Base-by-base conservation (phyloP, 2,888 invertebrate genomes). In the Adelphocoris suturalis region DNA sequence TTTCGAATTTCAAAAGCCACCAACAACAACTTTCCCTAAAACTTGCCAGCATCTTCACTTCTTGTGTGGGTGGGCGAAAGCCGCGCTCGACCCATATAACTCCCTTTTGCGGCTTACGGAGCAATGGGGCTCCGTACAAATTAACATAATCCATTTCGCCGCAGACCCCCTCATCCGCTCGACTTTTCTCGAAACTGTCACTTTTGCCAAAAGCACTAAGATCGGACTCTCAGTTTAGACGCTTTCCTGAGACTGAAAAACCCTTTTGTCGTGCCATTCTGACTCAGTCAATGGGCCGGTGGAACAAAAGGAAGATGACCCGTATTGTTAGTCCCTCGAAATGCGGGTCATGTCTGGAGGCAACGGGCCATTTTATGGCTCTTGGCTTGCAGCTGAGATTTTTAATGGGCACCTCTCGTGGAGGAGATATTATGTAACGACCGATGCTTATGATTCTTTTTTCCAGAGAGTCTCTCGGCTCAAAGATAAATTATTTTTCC, bases 41-140 rank as follows among this genome's bases (percentile, higher is more conserved):
- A 68, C 23, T 68, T 68, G 19, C 68, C 68, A 68, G 68, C 68
- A 68, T 68, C 68, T 48, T 81, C 48, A 82, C 82, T 82, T 27
- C 5, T 82, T 28, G 85, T 47, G 85, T 85, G n/a, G 85, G 85
- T 61, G 82, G 46, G 85, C 85, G 85, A 85, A 85, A 85, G 85
- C 85, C 61, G 61, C 37, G 61, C 28, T 61, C 47, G 85, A 85
- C 85, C 85, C 68, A 28, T 61, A 85, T 85, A 46, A 37, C 55
- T 13, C 52, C 27, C 9, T 78, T 78, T 47, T 78, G 78, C 78
- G 78, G 37, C 68, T 68, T 23, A 23, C 12, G 11, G 23, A 3
- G 27, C 1, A 68, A 23, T 23, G 68, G 23, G 27, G 0, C 68
- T 23, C 68, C 9, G 68, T 68, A 68, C 68, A 23, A 68, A 68